These are phyloP conservation scores for Nymphalis polychloros DNA, from an alignment of 2,888 invertebrate species.

Conservation along the genomic window DNA sequence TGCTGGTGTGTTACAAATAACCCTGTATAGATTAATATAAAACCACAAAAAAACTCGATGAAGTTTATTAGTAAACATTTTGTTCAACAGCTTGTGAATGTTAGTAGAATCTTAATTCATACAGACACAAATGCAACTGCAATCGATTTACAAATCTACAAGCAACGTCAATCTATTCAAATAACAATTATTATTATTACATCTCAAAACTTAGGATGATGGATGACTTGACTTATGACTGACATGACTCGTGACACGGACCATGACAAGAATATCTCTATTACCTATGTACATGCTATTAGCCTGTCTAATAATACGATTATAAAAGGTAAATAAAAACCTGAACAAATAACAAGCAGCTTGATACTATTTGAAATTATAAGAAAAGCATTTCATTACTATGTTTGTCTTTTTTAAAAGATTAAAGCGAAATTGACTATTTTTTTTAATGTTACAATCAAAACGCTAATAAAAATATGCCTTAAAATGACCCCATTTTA, in stretches of 20 bases:
- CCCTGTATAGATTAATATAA: too few species aligned
- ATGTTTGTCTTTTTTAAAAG: too few species aligned
- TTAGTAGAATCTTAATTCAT: background rate
- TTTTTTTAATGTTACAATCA: too few species aligned
- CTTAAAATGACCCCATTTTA: too few species aligned
- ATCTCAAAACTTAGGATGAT: conserved; percentile 20
- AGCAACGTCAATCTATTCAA: conserved; percentile 2
- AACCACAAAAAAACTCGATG: too few species aligned
- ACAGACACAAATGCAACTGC: background rate
- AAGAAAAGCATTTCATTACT: too few species aligned
- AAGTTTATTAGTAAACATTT: too few species aligned
- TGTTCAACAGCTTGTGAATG: background rate
- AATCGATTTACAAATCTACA: conserved; percentile 2
- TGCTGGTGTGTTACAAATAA: too few species aligned
- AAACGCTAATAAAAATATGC: too few species aligned
- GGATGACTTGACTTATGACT: conserved; percentile 17
- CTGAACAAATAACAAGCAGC: background rate
- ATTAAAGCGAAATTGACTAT: too few species aligned
- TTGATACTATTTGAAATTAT: background rate
- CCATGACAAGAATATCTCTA: conserved; percentile 17
- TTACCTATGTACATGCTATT: conserved; percentile 6
- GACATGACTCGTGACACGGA: conserved; percentile 15
- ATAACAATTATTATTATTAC: conserved; percentile 24
- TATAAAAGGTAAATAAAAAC: background rate
- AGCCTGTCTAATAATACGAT: conserved; percentile 7